A percentile compares a stretch with the other conserved stretches of the same genome.
Conservation (phyloP, 30 jellyfish, hydroid and myxozoan genomes). For the Aurelia sp. region DNA sequence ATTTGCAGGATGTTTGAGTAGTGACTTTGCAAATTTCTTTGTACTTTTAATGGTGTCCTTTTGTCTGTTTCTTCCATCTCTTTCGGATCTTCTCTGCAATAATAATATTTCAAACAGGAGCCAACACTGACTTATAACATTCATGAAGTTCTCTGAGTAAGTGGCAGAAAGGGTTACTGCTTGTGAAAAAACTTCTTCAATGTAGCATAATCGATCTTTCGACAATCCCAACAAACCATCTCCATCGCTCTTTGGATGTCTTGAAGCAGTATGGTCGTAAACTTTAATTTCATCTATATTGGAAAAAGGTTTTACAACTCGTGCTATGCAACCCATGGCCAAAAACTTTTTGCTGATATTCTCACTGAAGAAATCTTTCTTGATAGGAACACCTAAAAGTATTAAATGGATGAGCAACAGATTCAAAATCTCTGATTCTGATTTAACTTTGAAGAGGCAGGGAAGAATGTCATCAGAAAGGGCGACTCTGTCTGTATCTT, state of each 20-base stretch:
- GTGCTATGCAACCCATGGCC: neutral
- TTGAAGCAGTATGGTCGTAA: neutral
- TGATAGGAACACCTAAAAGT: conserved; percentile 79
- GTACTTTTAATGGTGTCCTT: conserved; percentile 38
- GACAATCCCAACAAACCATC: neutral
- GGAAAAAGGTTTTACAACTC: conserved; percentile 14
- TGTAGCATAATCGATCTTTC: conserved; percentile 23
- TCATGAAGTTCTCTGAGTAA: conserved; percentile 12
- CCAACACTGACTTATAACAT: conserved; percentile 64
- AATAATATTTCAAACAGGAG: conserved; percentile 73
- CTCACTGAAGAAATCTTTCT: conserved; percentile 1
- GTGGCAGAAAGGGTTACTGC: conserved; percentile 19
- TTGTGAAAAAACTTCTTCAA: conserved; percentile 63
- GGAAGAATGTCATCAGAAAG: conserved; percentile 78
- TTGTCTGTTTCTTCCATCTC: neutral
- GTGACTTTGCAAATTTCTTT: conserved; percentile 69
- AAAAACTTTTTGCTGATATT: neutral
- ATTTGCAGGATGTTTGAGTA: conserved; percentile 71
- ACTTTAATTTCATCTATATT: conserved; percentile 3
- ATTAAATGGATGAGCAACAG: conserved; percentile 60
- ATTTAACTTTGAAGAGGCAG: conserved; percentile 52
- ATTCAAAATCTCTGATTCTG: conserved; percentile 35
- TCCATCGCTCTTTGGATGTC: neutral
- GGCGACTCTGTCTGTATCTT: conserved; percentile 88
- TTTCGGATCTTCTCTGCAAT: conserved; percentile 4